Evolutionary conservation across 1,140 invertebrate species (phyloP), one percentile per base, ranked within the genome.

Genomic region (Psilanteris sp.): DNA sequence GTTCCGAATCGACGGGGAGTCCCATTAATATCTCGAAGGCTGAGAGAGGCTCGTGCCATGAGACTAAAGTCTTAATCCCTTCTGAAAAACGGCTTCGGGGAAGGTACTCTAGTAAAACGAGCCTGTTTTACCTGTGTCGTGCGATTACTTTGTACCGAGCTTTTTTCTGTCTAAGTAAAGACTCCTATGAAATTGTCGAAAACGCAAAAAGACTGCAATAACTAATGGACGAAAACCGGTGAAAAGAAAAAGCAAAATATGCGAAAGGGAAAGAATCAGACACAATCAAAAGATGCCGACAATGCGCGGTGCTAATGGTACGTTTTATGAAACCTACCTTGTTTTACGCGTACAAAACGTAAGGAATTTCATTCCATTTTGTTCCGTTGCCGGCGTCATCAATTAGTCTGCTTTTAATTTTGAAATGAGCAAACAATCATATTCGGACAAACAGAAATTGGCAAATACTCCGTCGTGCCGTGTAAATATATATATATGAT

Each of bases 61-160:
- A 54, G 68, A 68, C 43, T 79, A 62, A 72, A 59, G 78, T 79
- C 78, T 77, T 79, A 79, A 79, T 79, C 66, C 59, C 41, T 52
- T 18, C 67, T 76, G 68, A 77, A 70, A 77, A 77, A 77, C 74
- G 66, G 61, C 70, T 71, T 66, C 73, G 36, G 36, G 20, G 57
- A 74, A 52, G 64, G 31, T 67, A 52, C 67, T 64, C 66, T 74
- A 67, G 70, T 55, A 57, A 73, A 66, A 52, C 43, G 50, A 64
- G 50, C 24, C 50, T 32, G 71, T 31, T 66, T 70, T 64, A 59
- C 57, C 29, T 46, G 27, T 61, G 48, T 64, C 20, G 39, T 34
- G 59, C 50, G 34, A 74, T 57, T 52, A 59, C 54, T 61, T 59
- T 70, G 43, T 54, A 50, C 3, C 4, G 26, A 50, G 31, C 20